These are phyloP conservation scores for Thamnophis elegans DNA, from an alignment of 2,797 vertebrate species.

Conservation along the genomic window DNA sequence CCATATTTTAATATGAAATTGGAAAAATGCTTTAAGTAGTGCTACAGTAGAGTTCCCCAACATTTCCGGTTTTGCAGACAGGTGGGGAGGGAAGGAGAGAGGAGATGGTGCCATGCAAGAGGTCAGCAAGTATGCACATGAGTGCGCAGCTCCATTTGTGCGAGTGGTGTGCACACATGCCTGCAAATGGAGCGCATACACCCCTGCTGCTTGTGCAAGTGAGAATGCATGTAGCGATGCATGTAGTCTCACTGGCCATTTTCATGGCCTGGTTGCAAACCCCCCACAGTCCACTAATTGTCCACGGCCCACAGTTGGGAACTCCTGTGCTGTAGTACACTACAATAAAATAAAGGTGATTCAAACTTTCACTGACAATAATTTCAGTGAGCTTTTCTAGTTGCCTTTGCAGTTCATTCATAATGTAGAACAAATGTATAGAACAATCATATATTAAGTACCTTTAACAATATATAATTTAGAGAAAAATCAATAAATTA, in stretches of 20 bases:
- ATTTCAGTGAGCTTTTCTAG: background rate
- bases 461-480: background rate
- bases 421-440: background rate
- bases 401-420: background rate
- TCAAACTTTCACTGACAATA: background rate
- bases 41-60: background rate
- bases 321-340: background rate
- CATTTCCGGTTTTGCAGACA: background rate
- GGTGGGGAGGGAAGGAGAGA: background rate
- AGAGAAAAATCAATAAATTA: background rate
- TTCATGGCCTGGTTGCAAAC: background rate
- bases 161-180: background rate
- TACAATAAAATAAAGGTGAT: slow-evolving; percentile 40
- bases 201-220: background rate
- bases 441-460: background rate
- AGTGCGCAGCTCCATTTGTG: background rate
- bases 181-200: background rate
- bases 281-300: no score
- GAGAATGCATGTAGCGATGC: background rate
- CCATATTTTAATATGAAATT: slow-evolving; percentile 7
- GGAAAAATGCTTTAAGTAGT: slow-evolving; percentile 29
- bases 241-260: fast-evolving
- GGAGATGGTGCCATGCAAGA: background rate
- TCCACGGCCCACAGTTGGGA: background rate
- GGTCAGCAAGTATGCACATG: background rate